Evolutionary conservation across 2,888 invertebrate species (phyloP).

Genomic region (Himalopsyche anomala): DNA sequence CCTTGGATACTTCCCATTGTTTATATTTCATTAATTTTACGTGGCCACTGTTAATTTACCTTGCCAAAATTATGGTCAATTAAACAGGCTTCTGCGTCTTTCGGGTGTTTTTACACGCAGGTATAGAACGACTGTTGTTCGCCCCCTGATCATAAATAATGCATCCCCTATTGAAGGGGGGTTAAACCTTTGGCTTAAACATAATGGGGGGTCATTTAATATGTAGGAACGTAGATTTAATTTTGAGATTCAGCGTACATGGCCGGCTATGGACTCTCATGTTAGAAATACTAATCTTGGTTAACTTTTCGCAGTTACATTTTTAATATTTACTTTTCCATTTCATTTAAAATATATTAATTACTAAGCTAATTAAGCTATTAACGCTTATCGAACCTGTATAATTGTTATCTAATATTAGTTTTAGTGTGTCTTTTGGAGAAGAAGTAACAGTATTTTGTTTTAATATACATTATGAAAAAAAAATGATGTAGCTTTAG

Average conservation of each 20-base stretch:
- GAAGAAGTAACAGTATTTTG: no score
- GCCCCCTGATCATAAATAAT: constrained; percentile 61
- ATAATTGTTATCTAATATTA: no score
- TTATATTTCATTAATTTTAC: constrained; percentile 26
- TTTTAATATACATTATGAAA: no score
- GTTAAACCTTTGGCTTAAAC: constrained; percentile 23
- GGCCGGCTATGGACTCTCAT: background rate
- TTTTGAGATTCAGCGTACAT: background rate
- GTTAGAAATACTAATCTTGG: background rate
- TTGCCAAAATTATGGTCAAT: constrained; percentile 16
- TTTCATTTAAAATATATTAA: no score
- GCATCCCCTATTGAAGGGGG: constrained; percentile 54
- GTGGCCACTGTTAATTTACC: constrained; percentile 21
- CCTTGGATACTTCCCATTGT: background rate
- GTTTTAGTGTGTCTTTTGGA: no score
- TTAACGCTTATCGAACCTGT: no score
- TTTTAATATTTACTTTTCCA: no score
- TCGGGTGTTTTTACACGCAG: constrained; percentile 24
- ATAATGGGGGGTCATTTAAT: constrained; percentile 16
- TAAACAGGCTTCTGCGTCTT: background rate
- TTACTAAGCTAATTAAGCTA: no score
- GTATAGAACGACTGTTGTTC: constrained; percentile 38
- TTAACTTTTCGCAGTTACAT: background rate
- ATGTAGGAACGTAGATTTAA: constrained; percentile 4
- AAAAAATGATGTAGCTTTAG: no score